These are phyloP conservation scores for Drosophila koepferae DNA, from an alignment of 2,888 invertebrate species.

Conservation along the genomic window DNA sequence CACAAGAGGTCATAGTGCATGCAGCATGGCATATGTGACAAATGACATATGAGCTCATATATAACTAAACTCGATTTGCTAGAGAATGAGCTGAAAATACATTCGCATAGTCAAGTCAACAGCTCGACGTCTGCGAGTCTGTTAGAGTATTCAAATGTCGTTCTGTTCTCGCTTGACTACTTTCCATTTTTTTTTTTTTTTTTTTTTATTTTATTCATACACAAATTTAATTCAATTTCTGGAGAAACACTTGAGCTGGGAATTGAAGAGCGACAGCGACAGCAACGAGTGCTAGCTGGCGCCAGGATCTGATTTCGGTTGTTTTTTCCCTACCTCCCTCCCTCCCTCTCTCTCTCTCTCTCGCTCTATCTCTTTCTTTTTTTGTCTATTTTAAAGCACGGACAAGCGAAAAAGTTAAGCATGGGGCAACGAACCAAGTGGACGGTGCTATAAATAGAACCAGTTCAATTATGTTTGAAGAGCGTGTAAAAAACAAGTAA, in stretches of 20 bases:
- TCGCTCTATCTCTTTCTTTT: neutral
- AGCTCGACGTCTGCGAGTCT: too few species aligned
- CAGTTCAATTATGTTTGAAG: slow-evolving; percentile 11
- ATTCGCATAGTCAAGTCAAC: neutral
- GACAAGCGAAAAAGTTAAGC: slow-evolving; percentile 20
- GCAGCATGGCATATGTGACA: neutral
- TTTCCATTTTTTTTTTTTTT: neutral
- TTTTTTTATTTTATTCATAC: slow-evolving; percentile 32
- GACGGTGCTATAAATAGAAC: slow-evolving; percentile 28
- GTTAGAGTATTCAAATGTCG: neutral
- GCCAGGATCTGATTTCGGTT: slow-evolving; percentile 7
- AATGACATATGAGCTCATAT: neutral
- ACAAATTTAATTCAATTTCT: slow-evolving; percentile 61
- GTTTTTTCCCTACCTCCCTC: neutral
- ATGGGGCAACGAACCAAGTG: slow-evolving; percentile 22
- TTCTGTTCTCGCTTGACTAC: neutral
- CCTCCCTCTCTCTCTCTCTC: neutral
- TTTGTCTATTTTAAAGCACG: slow-evolving; percentile 32
- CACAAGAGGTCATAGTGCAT: neutral
- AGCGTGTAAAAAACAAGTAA: neutral
- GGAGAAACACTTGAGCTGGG: slow-evolving; percentile 46
- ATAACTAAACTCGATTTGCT: too few species aligned
- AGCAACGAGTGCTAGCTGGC: neutral
- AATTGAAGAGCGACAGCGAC: slow-evolving; percentile 12
- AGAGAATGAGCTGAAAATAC: neutral